Evolutionary conservation across 2,888 invertebrate genomes (phyloP).

Genomic region (Xanthostigma xanthostigma): DNA sequence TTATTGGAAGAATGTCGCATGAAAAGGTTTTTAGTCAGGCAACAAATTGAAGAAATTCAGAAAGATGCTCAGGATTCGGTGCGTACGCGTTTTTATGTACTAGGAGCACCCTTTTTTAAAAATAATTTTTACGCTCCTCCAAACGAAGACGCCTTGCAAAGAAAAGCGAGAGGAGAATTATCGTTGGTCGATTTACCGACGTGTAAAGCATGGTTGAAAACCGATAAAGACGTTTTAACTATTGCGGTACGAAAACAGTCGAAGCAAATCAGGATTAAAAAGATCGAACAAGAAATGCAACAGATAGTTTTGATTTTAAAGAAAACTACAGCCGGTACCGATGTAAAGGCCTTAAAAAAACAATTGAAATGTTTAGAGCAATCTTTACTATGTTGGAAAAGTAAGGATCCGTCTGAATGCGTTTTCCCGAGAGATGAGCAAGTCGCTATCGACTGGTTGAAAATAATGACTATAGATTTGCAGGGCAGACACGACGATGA

Average conservation of each 20-base stretch:
- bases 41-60: not conserved
- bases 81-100: not conserved
- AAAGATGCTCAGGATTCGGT: not conserved
- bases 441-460: slow-evolving; percentile 42
- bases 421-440: slow-evolving; percentile 14
- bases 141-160: slow-evolving; percentile 41
- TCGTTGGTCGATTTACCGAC: slow-evolving; percentile 19
- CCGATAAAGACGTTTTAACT: slow-evolving; percentile 16
- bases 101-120: slow-evolving; percentile 51
- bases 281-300: slow-evolving; percentile 19
- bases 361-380: slow-evolving; percentile 4
- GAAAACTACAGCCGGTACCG: slow-evolving; percentile 3
- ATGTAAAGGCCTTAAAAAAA: slow-evolving; percentile 1
- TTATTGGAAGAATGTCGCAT: not conserved
- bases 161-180: slow-evolving; percentile 24
- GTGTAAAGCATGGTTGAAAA: slow-evolving; percentile 22
- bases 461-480: slow-evolving; percentile 31
- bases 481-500: slow-evolving; percentile 38
- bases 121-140: slow-evolving; percentile 36
- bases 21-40: not conserved
- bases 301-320: slow-evolving; percentile 19
- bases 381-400: not conserved
- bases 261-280: slow-evolving; percentile 6
- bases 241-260: slow-evolving; percentile 12
- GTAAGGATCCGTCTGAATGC: slow-evolving; percentile 12